Conservation (phyloP, 2,113 vertebrate species). For the Odontophorus gujanensis region DNA sequence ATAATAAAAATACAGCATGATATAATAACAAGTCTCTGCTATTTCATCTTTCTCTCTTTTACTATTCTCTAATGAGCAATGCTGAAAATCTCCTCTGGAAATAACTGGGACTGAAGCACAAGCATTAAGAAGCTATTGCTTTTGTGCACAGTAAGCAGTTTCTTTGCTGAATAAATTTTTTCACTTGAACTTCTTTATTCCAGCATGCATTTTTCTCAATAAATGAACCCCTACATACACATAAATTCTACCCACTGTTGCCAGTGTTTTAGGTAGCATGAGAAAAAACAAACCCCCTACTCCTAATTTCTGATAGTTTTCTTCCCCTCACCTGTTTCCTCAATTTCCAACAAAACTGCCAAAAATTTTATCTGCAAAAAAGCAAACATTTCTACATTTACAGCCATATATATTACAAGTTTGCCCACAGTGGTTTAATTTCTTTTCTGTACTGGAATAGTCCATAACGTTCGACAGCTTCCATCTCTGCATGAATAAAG, state of each 20-base stretch:
- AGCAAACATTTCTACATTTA: neutral
- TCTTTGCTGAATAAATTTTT: neutral
- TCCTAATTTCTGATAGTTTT: neutral
- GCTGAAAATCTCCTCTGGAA: neutral
- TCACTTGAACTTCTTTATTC: neutral
- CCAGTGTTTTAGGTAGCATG: neutral
- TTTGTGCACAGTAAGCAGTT: neutral
- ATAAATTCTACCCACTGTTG: neutral
- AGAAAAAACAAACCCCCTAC: neutral
- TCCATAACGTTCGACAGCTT: neutral
- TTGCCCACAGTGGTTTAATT: accelerated
- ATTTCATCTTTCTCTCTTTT: neutral
- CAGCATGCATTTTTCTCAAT: neutral
- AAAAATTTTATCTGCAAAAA: neutral
- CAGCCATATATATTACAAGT: neutral
- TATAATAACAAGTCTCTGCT: neutral
- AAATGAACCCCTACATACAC: neutral
- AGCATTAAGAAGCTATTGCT: neutral
- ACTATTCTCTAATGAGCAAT: neutral
- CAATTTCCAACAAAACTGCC: neutral
- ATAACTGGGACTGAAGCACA: neutral
- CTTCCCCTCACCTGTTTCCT: neutral
- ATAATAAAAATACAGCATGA: neutral
- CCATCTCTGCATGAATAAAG: neutral
- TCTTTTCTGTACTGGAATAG: neutral